Evolutionary conservation across 2,113 vertebrate genomes (phyloP), one percentile per base, ranked within the genome.

Genomic region (Brachyhypopomus occidentalis): DNA sequence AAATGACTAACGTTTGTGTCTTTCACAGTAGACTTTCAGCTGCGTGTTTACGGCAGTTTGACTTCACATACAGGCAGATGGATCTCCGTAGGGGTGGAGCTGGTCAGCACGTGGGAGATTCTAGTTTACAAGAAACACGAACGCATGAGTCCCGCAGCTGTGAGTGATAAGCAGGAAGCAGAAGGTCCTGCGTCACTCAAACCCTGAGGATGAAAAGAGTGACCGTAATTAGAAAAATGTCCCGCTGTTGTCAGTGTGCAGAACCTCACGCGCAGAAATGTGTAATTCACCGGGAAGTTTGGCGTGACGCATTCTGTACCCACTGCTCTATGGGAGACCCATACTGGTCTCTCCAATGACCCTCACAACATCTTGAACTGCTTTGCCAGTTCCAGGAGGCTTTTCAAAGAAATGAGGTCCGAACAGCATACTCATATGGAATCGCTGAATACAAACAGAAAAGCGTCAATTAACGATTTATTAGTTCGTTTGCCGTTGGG

Each of bases 201-300:
- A 34, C 38, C 12, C 16, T 22, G 30, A 48, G 25, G 55, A 67
- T 25, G 80, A 82, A 75, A 83, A 73, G 69, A 60, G 52, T n/a
- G 8, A 25, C 19, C 5, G 16, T 63, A 84, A 84, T 73, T 45
- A 23, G 20, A 79, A 79, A 76, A 82, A 76, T 82, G 27, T 82
- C 78, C 11, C 52, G 72, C 56, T 71, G 22, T 30, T 41, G 27
- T 62, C 7, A 22, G 56, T 30, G n/a, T 55, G 23, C 16, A 52
- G 25, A 55, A 52, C 45, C 45, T 48, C 30, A 58, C n/a, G 48
- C 6, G 20, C 34, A 56, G 30, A 25, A 23, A 25, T 70, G 36
- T 22, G 27, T 52, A 48, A 72, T 83, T 73, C 56, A 4, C 48
- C 52, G 22, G 64, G 17, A 25, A 41, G 66, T 23, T 22, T 70